Evolutionary conservation across 2,888 invertebrate species (phyloP).

Genomic region (Scaptomyza caliginosa): DNA sequence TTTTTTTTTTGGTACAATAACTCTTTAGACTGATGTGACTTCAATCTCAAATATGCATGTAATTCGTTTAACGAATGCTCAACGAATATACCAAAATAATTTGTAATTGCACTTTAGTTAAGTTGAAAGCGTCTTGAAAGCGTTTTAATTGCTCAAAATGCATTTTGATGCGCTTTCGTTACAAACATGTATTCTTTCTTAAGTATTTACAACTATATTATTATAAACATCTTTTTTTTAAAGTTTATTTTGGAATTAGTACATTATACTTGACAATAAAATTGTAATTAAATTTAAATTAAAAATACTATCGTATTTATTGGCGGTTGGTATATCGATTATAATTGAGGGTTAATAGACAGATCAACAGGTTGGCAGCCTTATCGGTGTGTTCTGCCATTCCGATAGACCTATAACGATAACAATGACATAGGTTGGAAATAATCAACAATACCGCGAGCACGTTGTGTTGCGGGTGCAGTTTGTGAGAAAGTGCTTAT

Average conservation of each 20-base stretch:
- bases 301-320: conserved; percentile 7
- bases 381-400: not conserved
- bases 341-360: not conserved
- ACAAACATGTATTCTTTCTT: not conserved
- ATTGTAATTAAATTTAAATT: conserved; percentile 46
- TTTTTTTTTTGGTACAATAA: conserved; percentile 25
- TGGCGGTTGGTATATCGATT: not conserved
- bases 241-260: conserved; percentile 2
- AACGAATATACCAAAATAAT: conserved; percentile 54
- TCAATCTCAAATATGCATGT: conserved; percentile 45
- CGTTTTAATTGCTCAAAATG: conserved; percentile 45
- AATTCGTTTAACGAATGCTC: conserved; percentile 56
- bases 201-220: conserved; percentile 15
- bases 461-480: conserved; percentile 35
- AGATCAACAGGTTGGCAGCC: conserved; percentile 20
- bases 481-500: conserved; percentile 4
- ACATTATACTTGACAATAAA: conserved; percentile 36
- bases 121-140: conserved; percentile 57
- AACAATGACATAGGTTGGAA: not conserved
- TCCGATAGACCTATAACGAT: conserved; percentile 7
- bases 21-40: conserved; percentile 67
- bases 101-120: conserved; percentile 28
- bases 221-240: conserved; percentile 10
- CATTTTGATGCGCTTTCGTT: conserved; percentile 52
- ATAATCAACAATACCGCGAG: conserved; percentile 4